Conservation (phyloP, 2,113 vertebrate genomes). For the Nannospalax galili region DNA sequence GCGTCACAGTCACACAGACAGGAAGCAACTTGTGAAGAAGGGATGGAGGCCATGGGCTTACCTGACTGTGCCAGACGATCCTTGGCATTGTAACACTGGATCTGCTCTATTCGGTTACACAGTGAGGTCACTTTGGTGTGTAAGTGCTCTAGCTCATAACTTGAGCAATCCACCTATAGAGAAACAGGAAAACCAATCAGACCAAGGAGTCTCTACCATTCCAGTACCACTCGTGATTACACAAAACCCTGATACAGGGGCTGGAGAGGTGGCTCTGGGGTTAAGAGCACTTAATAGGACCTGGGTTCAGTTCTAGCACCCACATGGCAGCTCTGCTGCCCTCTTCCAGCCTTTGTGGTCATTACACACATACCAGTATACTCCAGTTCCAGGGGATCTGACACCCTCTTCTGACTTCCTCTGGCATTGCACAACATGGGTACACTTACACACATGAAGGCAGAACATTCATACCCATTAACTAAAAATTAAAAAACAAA, state of each 20-base stretch:
- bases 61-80: constrained; percentile 96
- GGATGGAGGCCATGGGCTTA: constrained; percentile 67
- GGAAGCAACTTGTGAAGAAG: background rate
- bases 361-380: too few relatives aligned
- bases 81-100: constrained; percentile 91
- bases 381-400: too few relatives aligned
- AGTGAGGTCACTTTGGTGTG: constrained; percentile 93
- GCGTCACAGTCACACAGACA: background rate
- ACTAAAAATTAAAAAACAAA: too few relatives aligned
- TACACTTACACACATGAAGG: too few relatives aligned
- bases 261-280: too few relatives aligned
- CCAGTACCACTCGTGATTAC: background rate
- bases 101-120: constrained; percentile 93
- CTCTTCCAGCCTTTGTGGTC: too few relatives aligned
- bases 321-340: too few relatives aligned
- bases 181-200: constrained; percentile 34
- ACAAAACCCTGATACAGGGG: background rate
- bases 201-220: background rate
- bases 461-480: too few relatives aligned
- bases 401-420: too few relatives aligned
- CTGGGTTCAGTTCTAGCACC: too few relatives aligned
- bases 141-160: constrained; percentile 92
- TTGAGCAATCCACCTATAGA: constrained; percentile 89
- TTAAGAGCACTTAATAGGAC: too few relatives aligned
- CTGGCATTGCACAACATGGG: too few relatives aligned